Evolutionary conservation across 2,888 invertebrate genomes (phyloP).

Genomic region (Rosalia funebris): DNA sequence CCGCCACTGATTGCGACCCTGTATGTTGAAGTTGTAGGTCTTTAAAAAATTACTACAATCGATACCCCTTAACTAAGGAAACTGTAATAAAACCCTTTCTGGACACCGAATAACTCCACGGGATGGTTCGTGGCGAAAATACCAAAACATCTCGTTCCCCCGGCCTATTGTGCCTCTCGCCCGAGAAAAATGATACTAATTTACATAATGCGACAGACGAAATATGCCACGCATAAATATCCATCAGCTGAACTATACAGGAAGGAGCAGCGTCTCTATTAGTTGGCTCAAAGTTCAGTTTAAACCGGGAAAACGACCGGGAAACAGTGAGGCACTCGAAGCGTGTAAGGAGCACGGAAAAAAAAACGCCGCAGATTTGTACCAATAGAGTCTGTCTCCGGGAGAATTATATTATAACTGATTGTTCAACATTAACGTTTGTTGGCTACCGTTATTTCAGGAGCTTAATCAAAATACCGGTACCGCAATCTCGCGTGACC

Average conservation of each 20-base stretch:
- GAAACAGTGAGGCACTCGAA: too few species aligned
- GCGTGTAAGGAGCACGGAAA: too few species aligned
- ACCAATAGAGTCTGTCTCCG: too few species aligned
- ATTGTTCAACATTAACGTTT: slow-evolving; percentile 21
- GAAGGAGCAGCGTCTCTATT: background rate
- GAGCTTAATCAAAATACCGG: slow-evolving; percentile 30
- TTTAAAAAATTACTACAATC: too few species aligned
- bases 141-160: background rate
- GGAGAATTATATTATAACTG: slow-evolving; percentile 17
- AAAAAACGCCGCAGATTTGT: too few species aligned
- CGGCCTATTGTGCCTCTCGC: slow-evolving; percentile 5
- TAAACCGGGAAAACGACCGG: too few species aligned
- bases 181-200: slow-evolving; percentile 24
- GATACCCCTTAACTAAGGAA: too few species aligned
- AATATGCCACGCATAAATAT: slow-evolving; percentile 30
- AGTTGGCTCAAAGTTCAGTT: background rate
- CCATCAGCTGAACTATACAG: slow-evolving; percentile 19
- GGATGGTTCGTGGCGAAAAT: background rate
- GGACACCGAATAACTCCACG: too few species aligned
- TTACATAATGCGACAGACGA: slow-evolving; percentile 33
- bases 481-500: slow-evolving; percentile 34
- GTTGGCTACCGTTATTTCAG: slow-evolving; percentile 27
- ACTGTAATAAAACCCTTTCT: too few species aligned
- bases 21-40: too few species aligned
- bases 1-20: too few species aligned